Conservation (phyloP, 2,888 invertebrate species). For the Phalera bucephala region DNA sequence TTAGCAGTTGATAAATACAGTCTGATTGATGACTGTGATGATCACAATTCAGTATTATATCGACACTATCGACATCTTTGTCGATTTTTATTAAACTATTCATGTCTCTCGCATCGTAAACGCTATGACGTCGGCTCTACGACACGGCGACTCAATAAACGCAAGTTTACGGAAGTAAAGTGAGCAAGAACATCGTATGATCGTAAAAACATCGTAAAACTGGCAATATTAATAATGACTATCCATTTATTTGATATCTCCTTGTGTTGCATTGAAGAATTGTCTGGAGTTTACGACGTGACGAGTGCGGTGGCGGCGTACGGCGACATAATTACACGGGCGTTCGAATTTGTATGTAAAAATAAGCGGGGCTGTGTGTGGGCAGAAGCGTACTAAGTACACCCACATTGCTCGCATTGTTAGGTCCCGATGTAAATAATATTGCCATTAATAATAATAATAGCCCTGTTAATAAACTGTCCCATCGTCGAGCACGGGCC, state of each 20-base stretch:
- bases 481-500: too few species aligned
- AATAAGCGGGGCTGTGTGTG: too few species aligned
- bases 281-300: slow-evolving; percentile 22
- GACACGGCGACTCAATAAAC: slow-evolving; percentile 54
- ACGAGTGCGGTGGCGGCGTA: slow-evolving; percentile 17
- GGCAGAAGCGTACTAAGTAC: too few species aligned
- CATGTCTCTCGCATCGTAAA: slow-evolving; percentile 40
- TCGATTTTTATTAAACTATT: slow-evolving; percentile 36
- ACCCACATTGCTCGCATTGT: too few species aligned
- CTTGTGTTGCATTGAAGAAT: slow-evolving; percentile 40
- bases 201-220: slow-evolving; percentile 59
- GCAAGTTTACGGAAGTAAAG: slow-evolving; percentile 49
- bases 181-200: slow-evolving; percentile 37
- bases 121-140: too few species aligned
- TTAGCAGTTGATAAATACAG: too few species aligned
- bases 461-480: too few species aligned
- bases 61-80: slow-evolving; percentile 25
- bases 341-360: too few species aligned
- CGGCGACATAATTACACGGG: too few species aligned
- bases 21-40: too few species aligned
- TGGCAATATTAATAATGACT: slow-evolving; percentile 61
- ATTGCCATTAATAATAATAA: too few species aligned
- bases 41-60: slow-evolving; percentile 17
- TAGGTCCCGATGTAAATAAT: too few species aligned
- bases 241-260: slow-evolving; percentile 47